A percentile compares a stretch with the other conserved stretches of the same genome.
Conservation (phyloP, 2,888 invertebrate species). For the Dasysyrphus tricinctus region DNA sequence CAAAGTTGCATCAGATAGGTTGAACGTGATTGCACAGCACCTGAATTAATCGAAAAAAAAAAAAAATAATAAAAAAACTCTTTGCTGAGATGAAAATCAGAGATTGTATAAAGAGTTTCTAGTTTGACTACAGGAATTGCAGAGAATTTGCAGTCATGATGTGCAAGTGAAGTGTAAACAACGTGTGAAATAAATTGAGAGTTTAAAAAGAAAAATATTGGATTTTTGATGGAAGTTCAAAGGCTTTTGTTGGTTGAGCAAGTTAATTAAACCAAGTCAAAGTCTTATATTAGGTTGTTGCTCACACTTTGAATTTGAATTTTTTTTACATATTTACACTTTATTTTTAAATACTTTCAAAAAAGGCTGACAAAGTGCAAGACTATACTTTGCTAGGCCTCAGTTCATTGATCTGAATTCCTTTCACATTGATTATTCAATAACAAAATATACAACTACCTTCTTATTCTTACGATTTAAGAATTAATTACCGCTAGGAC, state of each 20-base stretch:
- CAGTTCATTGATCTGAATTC: too few species aligned
- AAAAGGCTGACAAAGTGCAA: too few species aligned
- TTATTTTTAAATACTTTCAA: too few species aligned
- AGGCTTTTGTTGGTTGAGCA: neutral
- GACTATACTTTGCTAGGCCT: too few species aligned
- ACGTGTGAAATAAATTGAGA: neutral
- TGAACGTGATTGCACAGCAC: conserved; percentile 7
- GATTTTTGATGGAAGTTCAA: conserved; percentile 2
- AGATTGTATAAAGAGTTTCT: conserved; percentile 5
- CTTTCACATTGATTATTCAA: too few species aligned
- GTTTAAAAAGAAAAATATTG: neutral
- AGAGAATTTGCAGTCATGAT: neutral
- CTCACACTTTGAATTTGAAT: neutral
- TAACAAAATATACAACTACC: too few species aligned
- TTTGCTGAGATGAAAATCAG: conserved; percentile 9
- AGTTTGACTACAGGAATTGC: neutral
- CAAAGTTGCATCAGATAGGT: conserved; percentile 5
- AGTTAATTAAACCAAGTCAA: conserved; percentile 7
- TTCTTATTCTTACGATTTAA: too few species aligned
- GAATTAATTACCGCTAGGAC: too few species aligned
- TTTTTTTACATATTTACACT: too few species aligned
- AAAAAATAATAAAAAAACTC: neutral
- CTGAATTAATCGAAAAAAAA: conserved; percentile 9
- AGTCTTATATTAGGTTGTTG: neutral
- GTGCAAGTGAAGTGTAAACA: conserved; percentile 19